A percentile compares a stretch with the other conserved stretches of the same genome.
phyloP scores from a whole-genome alignment of 2,888 invertebrate genomes.

The Buathra laborator region DNA sequence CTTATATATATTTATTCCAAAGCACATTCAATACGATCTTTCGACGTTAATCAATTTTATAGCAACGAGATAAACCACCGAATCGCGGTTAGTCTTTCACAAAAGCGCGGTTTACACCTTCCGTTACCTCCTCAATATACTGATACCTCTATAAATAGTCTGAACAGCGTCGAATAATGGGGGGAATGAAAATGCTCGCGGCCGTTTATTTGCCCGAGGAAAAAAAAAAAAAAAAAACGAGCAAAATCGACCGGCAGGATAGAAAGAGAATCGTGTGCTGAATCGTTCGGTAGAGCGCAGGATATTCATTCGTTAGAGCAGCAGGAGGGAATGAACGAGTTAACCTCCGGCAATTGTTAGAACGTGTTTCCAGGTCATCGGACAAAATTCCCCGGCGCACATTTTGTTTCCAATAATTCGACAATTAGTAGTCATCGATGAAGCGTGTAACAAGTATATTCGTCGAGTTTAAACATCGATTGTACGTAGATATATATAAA shows the following conservation, averaged over 20 bases:
- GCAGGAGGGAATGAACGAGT: conserved; percentile 19
- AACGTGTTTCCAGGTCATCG: conserved; percentile 58
- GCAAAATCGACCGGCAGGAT: conserved; percentile 2
- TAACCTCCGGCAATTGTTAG: conserved; percentile 36
- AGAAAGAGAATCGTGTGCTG: background rate
- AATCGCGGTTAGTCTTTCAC: conserved; percentile 47
- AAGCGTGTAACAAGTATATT: conserved; percentile 72
- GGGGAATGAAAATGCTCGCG: conserved; percentile 37
- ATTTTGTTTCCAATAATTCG: conserved; percentile 71
- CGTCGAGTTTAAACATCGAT: conserved; percentile 3
- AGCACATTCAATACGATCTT: conserved; percentile 77
- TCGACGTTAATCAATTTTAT: conserved; percentile 82
- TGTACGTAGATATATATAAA: background rate
- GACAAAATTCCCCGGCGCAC: conserved; percentile 57
- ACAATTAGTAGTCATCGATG: conserved; percentile 69
- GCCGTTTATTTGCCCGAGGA: conserved; percentile 37
- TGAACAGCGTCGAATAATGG: conserved; percentile 52
- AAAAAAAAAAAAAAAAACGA: conserved; percentile 24
- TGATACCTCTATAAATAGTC: conserved; percentile 58
- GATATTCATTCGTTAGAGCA: conserved; percentile 50
- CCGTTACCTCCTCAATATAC: conserved; percentile 47
- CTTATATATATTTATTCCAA: conserved; percentile 71
- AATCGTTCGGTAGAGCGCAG: conserved; percentile 6
- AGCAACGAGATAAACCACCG: conserved; percentile 78
- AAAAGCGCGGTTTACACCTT: conserved; percentile 64